Conservation (phyloP, 2,113 vertebrate genomes). For the Chloropsis hardwickii region DNA sequence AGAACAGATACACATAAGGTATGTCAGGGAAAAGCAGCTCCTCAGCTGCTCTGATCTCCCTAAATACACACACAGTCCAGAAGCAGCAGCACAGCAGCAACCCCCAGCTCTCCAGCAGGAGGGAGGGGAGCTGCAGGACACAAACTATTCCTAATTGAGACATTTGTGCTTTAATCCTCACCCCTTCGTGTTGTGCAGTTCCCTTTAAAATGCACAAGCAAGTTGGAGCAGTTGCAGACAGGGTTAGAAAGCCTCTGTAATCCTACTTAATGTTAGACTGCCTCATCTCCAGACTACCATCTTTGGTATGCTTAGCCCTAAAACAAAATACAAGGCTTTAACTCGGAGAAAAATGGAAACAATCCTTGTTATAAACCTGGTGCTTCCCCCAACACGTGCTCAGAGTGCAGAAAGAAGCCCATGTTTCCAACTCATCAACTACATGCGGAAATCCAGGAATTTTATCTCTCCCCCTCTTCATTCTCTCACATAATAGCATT, state of each 20-base stretch:
- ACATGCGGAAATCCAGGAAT: neutral
- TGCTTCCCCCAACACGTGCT: neutral
- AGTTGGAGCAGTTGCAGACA: neutral
- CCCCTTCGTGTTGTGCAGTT: neutral
- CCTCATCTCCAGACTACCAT: neutral
- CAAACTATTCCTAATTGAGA: neutral
- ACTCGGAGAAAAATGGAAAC: neutral
- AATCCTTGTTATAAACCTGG: neutral
- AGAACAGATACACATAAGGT: neutral
- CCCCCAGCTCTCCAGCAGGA: neutral
- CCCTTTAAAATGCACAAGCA: neutral
- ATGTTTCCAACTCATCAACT: conserved; percentile 13
- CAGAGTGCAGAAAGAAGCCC: neutral
- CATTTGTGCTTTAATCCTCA: neutral
- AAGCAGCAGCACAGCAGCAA: neutral
- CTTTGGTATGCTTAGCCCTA: neutral
- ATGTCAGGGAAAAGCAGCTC: neutral
- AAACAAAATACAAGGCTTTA: neutral
- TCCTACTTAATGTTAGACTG: neutral
- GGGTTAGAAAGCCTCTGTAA: neutral
- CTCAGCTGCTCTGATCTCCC: neutral
- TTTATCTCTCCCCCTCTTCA: conserved; percentile 24
- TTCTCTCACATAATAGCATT: conserved; percentile 27
- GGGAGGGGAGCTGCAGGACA: neutral
- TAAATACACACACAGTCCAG: neutral